Evolutionary conservation across 2,888 invertebrate genomes (phyloP).

Genomic region (Osmoderma eremita): DNA sequence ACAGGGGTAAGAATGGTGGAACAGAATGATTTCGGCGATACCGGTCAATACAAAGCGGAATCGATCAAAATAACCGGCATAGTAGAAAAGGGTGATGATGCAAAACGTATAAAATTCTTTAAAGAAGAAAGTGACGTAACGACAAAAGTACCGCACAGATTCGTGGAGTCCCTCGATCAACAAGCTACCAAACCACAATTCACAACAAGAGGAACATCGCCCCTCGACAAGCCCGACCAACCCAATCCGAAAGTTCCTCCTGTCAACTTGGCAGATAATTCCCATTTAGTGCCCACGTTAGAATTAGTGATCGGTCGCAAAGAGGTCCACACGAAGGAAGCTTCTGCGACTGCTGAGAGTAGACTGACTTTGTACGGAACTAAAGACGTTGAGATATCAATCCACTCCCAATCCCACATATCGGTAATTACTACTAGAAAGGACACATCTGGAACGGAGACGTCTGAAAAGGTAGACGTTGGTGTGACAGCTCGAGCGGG

Average conservation of each 20-base stretch:
- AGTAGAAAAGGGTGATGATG: slow-evolving; percentile 39
- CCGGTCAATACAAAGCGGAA: slow-evolving; percentile 35
- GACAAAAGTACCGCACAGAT: slow-evolving; percentile 6
- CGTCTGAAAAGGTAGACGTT: slow-evolving; percentile 64
- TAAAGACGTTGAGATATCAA: slow-evolving; percentile 68
- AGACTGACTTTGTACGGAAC: slow-evolving; percentile 66
- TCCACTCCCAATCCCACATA: slow-evolving; percentile 67
- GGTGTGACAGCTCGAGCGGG: slow-evolving; percentile 63
- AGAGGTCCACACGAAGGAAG: slow-evolving; percentile 66
- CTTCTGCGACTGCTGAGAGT: slow-evolving; percentile 66
- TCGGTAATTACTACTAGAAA: slow-evolving; percentile 64
- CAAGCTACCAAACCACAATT: slow-evolving; percentile 38
- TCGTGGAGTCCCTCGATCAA: slow-evolving; percentile 17
- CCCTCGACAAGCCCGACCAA: slow-evolving; percentile 59
- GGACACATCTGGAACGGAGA: slow-evolving; percentile 63
- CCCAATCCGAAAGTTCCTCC: slow-evolving; percentile 55
- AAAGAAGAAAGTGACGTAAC: slow-evolving; percentile 30
- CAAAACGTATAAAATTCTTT: slow-evolving; percentile 37
- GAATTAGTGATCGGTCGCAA: slow-evolving; percentile 67
- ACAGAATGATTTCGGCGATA: slow-evolving; percentile 21
- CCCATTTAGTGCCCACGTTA: slow-evolving; percentile 58
- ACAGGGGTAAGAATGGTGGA: slow-evolving; percentile 29
- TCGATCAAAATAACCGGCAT: slow-evolving; percentile 41
- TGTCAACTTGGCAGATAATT: slow-evolving; percentile 46
- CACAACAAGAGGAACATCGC: slow-evolving; percentile 61